Base-by-base conservation (phyloP, 2,113 vertebrate species). In the Pseudois nayaur region DNA sequence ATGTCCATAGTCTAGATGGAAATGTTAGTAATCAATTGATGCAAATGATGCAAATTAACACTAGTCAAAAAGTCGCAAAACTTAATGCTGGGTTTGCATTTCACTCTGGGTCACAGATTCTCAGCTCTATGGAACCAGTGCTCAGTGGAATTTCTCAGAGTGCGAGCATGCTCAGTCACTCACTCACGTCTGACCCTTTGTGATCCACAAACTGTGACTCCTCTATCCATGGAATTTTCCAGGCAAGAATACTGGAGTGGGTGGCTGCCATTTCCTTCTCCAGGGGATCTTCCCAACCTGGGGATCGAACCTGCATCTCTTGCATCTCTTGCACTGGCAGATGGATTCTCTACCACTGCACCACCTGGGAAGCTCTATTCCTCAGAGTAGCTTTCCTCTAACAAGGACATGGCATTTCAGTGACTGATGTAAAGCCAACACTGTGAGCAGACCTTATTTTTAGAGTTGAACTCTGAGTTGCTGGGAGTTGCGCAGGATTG, bases 381-480 rank as follows among this genome's bases (percentile, higher is more conserved):
- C 14, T 62, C 14, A 55, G 29, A 64, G 82, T 29, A 25, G 62
- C 10, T 96, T 71, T 86, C 60, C 17, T 79, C 71, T 45, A 48
- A 94, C 2, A 31, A 8, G 5, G 19, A 25, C 54, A 10, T 67
- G 45, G 25, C 23, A 7, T 64, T 50, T 48, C 54, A 36, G 48
- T 55, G 85, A 90, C 52, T 74, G 67, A 10, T 13, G 8, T 14
- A 84, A 25, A 92, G 31, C 31, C 36, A 25, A 81, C 5, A 15
- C 71, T 60, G 4, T 8, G 16, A 96, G n/a, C 16, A 89, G 36
- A 9, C 74, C 48, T 81, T 96, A 90, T 96, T 95, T 96, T 93
- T 94, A 97, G 92, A 98, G 97, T 97, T 98, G 98, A 88, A 88
- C 60, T 94, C 98, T 6, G 98, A 97, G 92, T 97, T 98, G 97